A percentile compares a stretch with the other conserved stretches of the same genome.
Evolutionary conservation across 2,888 invertebrate species (phyloP).

Genomic region (Andrena camellia): DNA sequence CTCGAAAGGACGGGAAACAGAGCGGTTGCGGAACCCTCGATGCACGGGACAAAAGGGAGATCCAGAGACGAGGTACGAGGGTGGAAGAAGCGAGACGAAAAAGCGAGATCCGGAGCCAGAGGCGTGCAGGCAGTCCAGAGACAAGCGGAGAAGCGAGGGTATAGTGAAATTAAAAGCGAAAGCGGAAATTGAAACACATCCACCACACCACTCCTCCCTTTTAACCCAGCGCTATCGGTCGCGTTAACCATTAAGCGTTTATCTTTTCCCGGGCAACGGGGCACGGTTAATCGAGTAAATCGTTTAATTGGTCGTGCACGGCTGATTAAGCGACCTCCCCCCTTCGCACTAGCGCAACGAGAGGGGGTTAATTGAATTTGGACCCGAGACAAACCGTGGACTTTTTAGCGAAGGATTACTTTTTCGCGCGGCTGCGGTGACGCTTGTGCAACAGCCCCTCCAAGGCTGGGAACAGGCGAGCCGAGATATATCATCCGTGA

Average conservation of each 20-base stretch:
- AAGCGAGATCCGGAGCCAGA: conserved; percentile 50
- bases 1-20: conserved; percentile 16
- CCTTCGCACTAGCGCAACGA: background rate
- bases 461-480: background rate
- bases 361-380: conserved; percentile 25
- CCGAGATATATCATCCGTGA: background rate
- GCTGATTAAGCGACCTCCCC: background rate
- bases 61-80: conserved; percentile 24
- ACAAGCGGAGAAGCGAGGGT: conserved; percentile 63
- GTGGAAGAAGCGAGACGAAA: conserved; percentile 39
- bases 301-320: conserved; percentile 45
- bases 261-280: conserved; percentile 21
- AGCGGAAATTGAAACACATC: conserved; percentile 40
- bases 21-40: conserved; percentile 38
- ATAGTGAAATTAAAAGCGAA: conserved; percentile 59
- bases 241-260: conserved; percentile 47
- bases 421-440: conserved; percentile 5
- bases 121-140: conserved; percentile 63
- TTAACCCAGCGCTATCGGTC: conserved; percentile 28
- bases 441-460: background rate
- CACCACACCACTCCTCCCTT: conserved; percentile 2
- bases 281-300: conserved; percentile 42
- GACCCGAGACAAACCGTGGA: background rate
- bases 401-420: conserved; percentile 10
- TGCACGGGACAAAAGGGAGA: conserved; percentile 36